Conservation (phyloP, 2,113 vertebrate species). For the Aplodontia rufa region DNA sequence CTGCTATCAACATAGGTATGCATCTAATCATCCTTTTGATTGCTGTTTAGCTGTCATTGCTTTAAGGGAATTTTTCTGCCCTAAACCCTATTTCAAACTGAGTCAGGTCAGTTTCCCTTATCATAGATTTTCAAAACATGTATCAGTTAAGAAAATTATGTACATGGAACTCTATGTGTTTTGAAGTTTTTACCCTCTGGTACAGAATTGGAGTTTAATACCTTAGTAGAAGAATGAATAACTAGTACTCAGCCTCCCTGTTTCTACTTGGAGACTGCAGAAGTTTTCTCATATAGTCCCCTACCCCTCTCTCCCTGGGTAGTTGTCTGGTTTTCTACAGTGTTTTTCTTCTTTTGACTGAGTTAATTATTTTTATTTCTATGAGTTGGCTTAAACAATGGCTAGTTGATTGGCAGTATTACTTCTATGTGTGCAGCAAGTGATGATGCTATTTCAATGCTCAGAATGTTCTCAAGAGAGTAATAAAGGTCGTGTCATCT, state of each 20-base stretch:
- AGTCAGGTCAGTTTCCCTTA: neutral
- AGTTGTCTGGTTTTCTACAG: neutral
- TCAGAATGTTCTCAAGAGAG: neutral
- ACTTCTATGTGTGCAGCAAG: accelerated
- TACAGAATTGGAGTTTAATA: neutral
- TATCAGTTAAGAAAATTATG: neutral
- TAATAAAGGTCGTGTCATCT: neutral
- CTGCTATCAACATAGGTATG: too few relatives aligned
- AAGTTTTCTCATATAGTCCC: neutral
- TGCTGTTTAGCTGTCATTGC: neutral
- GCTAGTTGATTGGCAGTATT: neutral
- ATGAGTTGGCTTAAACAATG: neutral
- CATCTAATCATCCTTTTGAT: neutral
- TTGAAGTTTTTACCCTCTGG: neutral
- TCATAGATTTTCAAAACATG: neutral
- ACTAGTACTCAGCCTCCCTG: neutral
- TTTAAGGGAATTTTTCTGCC: neutral
- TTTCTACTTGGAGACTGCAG: neutral
- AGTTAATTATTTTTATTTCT: neutral
- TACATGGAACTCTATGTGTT: neutral
- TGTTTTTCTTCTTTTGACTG: neutral
- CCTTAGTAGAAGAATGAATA: neutral
- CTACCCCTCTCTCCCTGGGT: neutral
- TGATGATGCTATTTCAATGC: neutral
- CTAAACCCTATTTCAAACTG: neutral